phyloP scores from a whole-genome alignment of 64 coral and sea anemone genomes.

The Dendronephthya gigantea region DNA sequence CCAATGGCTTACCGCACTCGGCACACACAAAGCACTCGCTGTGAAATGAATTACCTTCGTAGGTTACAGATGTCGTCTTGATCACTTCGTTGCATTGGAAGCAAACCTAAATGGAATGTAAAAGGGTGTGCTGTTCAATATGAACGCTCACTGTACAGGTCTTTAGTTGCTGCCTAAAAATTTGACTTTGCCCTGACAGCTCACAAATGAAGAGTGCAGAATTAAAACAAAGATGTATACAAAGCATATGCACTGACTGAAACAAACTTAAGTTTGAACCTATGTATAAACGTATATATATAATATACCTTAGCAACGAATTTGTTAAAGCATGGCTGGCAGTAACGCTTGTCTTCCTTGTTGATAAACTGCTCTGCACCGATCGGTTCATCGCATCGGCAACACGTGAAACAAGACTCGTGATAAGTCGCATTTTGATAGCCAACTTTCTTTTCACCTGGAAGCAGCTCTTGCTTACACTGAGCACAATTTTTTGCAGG shows the following conservation, averaged over 20 bases:
- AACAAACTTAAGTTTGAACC: constrained; percentile 44
- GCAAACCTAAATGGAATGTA: constrained; percentile 47
- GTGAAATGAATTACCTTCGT: constrained; percentile 64
- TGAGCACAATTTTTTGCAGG: constrained; percentile 74
- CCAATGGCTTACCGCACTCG: constrained; percentile 57
- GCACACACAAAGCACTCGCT: constrained; percentile 74
- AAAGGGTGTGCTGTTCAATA: background rate
- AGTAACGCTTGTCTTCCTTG: constrained; percentile 80
- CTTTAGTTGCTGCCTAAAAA: too few relatives aligned
- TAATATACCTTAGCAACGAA: constrained; percentile 64
- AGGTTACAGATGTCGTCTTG: constrained; percentile 73
- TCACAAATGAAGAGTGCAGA: background rate
- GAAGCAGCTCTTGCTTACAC: constrained; percentile 63
- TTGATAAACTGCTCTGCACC: constrained; percentile 89
- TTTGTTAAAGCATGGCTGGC: constrained; percentile 69
- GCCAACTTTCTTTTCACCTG: constrained; percentile 92
- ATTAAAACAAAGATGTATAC: too few relatives aligned
- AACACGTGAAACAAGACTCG: constrained; percentile 77
- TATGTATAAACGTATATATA: background rate
- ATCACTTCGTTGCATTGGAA: constrained; percentile 56
- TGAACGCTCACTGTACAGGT: too few relatives aligned
- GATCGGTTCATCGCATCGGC: constrained; percentile 75
- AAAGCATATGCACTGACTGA: background rate
- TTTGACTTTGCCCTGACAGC: background rate
- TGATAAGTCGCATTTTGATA: constrained; percentile 91